Evolutionary conservation across 2,888 invertebrate species (phyloP), one percentile per base, ranked within the genome.

Genomic region (Hoplodrina ambigua): DNA sequence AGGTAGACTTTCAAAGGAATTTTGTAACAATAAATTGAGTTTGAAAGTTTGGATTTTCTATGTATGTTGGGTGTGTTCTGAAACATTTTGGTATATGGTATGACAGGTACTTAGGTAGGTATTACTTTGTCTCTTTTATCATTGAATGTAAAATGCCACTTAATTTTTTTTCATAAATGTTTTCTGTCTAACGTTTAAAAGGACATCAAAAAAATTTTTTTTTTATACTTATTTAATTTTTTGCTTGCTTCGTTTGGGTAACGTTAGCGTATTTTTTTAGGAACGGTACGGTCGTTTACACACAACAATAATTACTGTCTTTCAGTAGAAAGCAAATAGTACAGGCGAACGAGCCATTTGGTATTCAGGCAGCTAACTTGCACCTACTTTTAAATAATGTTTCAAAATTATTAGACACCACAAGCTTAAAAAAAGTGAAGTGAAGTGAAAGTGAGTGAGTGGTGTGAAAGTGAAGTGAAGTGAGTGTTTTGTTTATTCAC

Each of bases 1-100:
- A 70, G 49, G 68, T 49, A 61, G 53, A 54, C 19, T 60, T 72
- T 70, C 49, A 61, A 72, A 70, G 46, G 58, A 56, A 70, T 83
- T 77, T 66, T 49, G 67, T 74, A 50, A 60, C 25, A 69, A 63
- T 62, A 63, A 37, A 75, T 62, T 66, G 55, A 83, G 63, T 77
- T 77, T 63, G 59, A n/a, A 71, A 71, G 55, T 67, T 69, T 13
- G 20, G 54, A 75, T 53, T 54, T 62, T 57, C 37, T 8, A 25
- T 50, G 20, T 75, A 62, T 13, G 20, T 30, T 58, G 33, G n/a
- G 41, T 56, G 62, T 30, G 66, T 58, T n/a, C 33, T 3, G 41
- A 56, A n/a, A 61, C n/a, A 61, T 60, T 54, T 46, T 33, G 15
- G 33, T 52, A 37, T 5, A 33, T 46, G 19, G 10, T 17, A 37